Conservation (phyloP, 2,113 vertebrate genomes). For the Microtus oregoni region DNA sequence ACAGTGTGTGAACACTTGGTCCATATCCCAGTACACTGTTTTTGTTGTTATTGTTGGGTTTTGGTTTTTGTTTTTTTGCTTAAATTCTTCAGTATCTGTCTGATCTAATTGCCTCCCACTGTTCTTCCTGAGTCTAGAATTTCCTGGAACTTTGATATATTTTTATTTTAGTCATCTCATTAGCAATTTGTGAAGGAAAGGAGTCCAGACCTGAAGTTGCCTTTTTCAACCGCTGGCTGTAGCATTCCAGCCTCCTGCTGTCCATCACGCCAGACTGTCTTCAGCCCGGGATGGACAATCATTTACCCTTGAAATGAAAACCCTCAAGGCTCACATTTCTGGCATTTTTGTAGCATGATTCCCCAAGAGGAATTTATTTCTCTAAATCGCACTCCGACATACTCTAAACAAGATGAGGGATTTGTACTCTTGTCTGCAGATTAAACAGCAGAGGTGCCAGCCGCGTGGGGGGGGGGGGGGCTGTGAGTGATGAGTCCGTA, state of each 20-base stretch:
- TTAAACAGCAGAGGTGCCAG: constrained; percentile 57
- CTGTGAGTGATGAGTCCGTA: constrained; percentile 38
- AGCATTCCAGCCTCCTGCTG: not conserved
- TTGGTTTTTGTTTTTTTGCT: not conserved
- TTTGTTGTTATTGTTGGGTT: not conserved
- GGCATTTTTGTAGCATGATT: constrained; percentile 76
- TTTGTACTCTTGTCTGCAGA: constrained; percentile 59
- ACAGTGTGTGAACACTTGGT: not conserved
- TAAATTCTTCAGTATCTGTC: not conserved
- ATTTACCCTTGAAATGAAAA: constrained; percentile 17
- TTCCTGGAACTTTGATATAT: not conserved
- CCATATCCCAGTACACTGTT: not conserved
- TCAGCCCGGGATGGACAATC: not conserved
- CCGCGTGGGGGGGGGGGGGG: not conserved
- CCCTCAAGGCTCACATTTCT: constrained; percentile 58
- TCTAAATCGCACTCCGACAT: constrained; percentile 39
- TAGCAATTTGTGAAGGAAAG: not conserved
- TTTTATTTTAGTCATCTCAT: not conserved
- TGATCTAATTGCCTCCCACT: not conserved
- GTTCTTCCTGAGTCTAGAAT: not conserved
- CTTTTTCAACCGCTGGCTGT: not conserved
- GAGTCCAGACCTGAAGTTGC: not conserved
- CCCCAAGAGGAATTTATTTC: constrained; percentile 62
- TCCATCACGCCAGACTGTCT: not conserved
- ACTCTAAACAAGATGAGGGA: constrained; percentile 68